phyloP scores from a whole-genome alignment of 2,888 invertebrate genomes.

The Sabatieria punctata region DNA sequence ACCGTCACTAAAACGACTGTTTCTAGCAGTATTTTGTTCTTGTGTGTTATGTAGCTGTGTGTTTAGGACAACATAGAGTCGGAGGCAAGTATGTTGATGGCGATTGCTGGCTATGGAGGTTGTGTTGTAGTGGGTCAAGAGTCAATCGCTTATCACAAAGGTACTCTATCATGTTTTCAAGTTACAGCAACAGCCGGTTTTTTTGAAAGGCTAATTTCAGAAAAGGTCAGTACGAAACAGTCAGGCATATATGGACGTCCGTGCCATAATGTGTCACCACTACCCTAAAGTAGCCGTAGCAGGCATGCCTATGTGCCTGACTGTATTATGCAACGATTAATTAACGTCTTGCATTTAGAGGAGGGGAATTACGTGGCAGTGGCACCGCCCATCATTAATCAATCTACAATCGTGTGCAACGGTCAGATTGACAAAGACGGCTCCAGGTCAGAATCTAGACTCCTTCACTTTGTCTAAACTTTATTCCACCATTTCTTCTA shows the following conservation, averaged over 20 bases:
- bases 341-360: neutral
- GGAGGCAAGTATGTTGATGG: slow-evolving; percentile 84
- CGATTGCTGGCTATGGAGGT: slow-evolving; percentile 84
- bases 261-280: too few species aligned
- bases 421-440: slow-evolving; percentile 81
- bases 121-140: slow-evolving; percentile 93
- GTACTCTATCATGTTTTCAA: too few species aligned
- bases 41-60: too few species aligned
- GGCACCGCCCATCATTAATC: slow-evolving; percentile 38
- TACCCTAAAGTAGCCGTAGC: neutral
- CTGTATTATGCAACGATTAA: neutral
- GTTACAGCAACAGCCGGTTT: too few species aligned
- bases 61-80: slow-evolving; percentile 85
- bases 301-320: neutral
- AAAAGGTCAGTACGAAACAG: too few species aligned
- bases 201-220: too few species aligned
- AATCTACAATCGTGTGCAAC: slow-evolving; percentile 83
- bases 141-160: slow-evolving; percentile 89
- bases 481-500: too few species aligned
- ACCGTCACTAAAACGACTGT: too few species aligned
- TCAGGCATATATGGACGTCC: too few species aligned
- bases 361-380: slow-evolving; percentile 21
- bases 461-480: too few species aligned
- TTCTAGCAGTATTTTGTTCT: too few species aligned
- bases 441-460: too few species aligned